Base-by-base conservation (phyloP, 2,113 vertebrate genomes). In the Crotophaga sulcirostris region DNA sequence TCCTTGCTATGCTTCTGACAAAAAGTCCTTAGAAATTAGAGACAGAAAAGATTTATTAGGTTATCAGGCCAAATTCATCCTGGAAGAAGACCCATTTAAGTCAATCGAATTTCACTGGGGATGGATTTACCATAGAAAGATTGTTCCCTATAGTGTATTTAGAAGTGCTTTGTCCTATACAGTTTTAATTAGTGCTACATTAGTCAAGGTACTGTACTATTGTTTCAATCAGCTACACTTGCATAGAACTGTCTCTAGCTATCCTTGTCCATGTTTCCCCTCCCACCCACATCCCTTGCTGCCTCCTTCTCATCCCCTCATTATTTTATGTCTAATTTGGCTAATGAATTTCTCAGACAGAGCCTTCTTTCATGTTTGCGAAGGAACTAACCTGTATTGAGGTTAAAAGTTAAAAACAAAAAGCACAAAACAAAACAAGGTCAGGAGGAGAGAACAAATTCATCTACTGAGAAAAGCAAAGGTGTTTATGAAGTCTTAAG, bases 151-250 rank as follows among this genome's bases (percentile, higher is more conserved):
- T 19, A 90, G 92, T 84, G 59, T 86, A 95, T 93, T 95, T 96
- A 80, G 76, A 80, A 96, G 36, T 84, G 66, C 77, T 95, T 97
- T 96, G 77, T 94, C 94, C 94, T 92, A 79, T 90, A 59, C 66
- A 76, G 86, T 87, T 95, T 92, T 94, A 96, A 96, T 97, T 93
- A 96, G 90, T 34, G 93, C 80, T 76, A 64, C 88, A 93, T 97
- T 92, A 96, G 92, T 95, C 92, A 92, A 94, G 79, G 94, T 92
- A 87, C 88, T 60, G 49, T 94, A 90, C 79, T n/a, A 70, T 82
- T 93, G 93, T 95, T 94, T 87, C 91, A 89, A 58, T 62, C 73
- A 55, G 40, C 66, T 91, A 58, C 45, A n/a, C 73, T 76, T 4
- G 13, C 66, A 87, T 49, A 90, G 70, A 94, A 45, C 49, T 40